A percentile compares a stretch with the other conserved stretches of the same genome.
Evolutionary conservation across 1,140 invertebrate genomes (phyloP).

Genomic region (Drosophila chauvacae): DNA sequence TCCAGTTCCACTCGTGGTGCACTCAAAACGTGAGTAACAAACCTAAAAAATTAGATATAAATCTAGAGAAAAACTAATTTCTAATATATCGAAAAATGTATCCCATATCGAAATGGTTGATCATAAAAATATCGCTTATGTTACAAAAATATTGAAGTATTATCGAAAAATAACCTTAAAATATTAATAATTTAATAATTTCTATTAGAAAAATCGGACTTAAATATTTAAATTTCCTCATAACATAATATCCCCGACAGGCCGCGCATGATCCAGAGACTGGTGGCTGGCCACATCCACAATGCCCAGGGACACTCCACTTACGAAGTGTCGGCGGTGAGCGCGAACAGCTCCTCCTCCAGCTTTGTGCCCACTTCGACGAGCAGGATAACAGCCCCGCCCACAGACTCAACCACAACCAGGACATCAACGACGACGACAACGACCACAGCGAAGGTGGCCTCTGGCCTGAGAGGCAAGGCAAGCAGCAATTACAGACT

Average conservation of each 20-base stretch:
- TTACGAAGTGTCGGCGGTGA: constrained; percentile 72
- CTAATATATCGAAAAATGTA: too few species aligned
- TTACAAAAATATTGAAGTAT: too few species aligned
- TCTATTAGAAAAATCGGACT: too few species aligned
- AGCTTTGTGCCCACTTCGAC: constrained; percentile 18
- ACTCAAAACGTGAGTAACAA: constrained; percentile 70
- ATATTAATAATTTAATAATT: too few species aligned
- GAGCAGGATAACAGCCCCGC: not conserved
- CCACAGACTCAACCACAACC: not conserved
- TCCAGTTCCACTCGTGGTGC: constrained; percentile 24
- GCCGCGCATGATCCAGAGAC: constrained; percentile 86
- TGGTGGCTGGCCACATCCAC: constrained; percentile 88
- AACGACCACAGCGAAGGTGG: not conserved
- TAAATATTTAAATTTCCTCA: too few species aligned
- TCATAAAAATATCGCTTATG: too few species aligned
- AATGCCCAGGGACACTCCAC: constrained; percentile 75
- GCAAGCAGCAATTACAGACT: constrained; percentile 65
- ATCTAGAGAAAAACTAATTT: too few species aligned
- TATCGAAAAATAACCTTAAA: too few species aligned
- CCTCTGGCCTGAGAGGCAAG: constrained; percentile 30
- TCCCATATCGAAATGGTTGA: too few species aligned
- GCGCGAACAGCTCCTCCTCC: constrained; percentile 60
- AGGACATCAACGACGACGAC: constrained; percentile 29
- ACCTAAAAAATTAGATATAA: too few species aligned
- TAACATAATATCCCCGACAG: constrained; percentile 53